Conservation (phyloP, 2,888 invertebrate genomes). For the Hirudinaria manillensis region DNA sequence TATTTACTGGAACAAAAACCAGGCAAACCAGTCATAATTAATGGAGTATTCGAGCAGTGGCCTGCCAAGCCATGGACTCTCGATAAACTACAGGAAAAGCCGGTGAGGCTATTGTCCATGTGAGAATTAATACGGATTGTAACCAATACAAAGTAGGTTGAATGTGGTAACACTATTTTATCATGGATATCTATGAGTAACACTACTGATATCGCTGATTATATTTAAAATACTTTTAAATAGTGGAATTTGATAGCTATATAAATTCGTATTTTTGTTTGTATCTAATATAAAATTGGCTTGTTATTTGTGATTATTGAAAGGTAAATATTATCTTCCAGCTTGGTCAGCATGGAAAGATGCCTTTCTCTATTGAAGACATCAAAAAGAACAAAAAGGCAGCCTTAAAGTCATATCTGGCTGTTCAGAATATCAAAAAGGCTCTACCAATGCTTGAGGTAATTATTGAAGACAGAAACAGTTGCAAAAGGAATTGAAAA, state of each 20-base stretch:
- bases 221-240: too few species aligned
- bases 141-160: conserved; percentile 40
- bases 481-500: neutral
- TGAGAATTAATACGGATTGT: conserved; percentile 41
- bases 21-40: conserved; percentile 41
- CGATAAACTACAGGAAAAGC: conserved; percentile 37
- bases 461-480: neutral
- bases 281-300: too few species aligned
- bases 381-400: conserved; percentile 37
- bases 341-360: conserved; percentile 40
- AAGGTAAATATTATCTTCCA: conserved; percentile 20
- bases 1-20: neutral
- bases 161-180: neutral
- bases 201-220: too few species aligned
- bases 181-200: too few species aligned
- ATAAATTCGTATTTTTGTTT: too few species aligned
- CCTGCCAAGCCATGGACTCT: conserved; percentile 42
- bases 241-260: too few species aligned
- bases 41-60: conserved; percentile 37
- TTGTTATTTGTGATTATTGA: too few species aligned
- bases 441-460: conserved; percentile 40
- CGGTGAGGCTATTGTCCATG: conserved; percentile 38
- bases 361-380: conserved; percentile 40
- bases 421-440: conserved; percentile 43
- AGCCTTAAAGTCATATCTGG: conserved; percentile 41